Percentiles rank a stretch among this genome's conserved stretches.
Evolutionary conservation across 2,113 vertebrate species (phyloP).

Genomic region (Cepphus grylle): DNA sequence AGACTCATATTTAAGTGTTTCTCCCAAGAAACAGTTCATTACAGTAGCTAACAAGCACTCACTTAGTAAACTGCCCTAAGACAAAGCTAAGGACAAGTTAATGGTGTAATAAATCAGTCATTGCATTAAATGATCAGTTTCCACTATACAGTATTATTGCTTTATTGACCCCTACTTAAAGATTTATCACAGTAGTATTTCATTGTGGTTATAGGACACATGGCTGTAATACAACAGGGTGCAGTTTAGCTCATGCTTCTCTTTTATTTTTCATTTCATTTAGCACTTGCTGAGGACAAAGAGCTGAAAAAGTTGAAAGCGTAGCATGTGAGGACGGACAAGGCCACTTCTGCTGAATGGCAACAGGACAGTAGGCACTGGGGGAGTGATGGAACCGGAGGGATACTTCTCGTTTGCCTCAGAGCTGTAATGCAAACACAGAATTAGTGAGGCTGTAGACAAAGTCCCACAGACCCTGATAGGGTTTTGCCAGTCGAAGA

Average conservation of each 20-base stretch:
- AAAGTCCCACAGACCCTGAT: not conserved
- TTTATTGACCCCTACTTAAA: conserved; percentile 72
- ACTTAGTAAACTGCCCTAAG: conserved; percentile 62
- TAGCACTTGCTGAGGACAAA: conserved; percentile 1
- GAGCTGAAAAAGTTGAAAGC: not conserved
- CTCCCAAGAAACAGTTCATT: conserved; percentile 63
- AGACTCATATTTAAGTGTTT: conserved; percentile 21
- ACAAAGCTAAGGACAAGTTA: conserved; percentile 66
- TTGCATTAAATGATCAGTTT: conserved; percentile 72
- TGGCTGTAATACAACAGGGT: conserved; percentile 46
- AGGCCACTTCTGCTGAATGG: not conserved
- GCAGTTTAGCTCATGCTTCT: conserved; percentile 65
- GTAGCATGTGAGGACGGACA: not conserved
- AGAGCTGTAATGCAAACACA: not conserved
- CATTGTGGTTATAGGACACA: conserved; percentile 62
- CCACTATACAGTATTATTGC: conserved; percentile 65
- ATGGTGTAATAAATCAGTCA: conserved; percentile 72
- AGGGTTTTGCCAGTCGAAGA: not conserved
- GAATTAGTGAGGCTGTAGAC: not conserved
- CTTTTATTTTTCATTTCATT: conserved; percentile 48
- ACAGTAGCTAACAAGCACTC: conserved; percentile 65
- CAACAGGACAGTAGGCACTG: not conserved
- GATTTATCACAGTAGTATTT: conserved; percentile 70
- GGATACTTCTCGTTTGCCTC: not conserved
- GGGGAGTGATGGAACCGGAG: not conserved